Percentiles rank a stretch among this genome's conserved stretches.
Evolutionary conservation across 1,140 invertebrate species (phyloP).

Genomic region (Teleogryllus occipitalis): DNA sequence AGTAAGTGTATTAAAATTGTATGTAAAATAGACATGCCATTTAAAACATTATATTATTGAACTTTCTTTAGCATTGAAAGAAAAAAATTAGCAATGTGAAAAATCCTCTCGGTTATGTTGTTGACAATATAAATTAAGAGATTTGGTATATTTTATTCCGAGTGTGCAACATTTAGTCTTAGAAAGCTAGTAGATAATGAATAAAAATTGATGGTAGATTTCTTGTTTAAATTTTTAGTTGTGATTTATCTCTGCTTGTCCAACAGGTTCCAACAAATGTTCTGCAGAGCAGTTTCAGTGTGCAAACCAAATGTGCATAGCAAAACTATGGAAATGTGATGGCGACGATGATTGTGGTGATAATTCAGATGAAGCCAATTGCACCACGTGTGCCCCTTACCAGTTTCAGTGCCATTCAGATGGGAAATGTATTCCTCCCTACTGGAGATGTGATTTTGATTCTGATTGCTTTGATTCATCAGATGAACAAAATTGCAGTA

Average conservation of each 20-base stretch:
- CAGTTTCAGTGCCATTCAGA: slow-evolving; percentile 38
- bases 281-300: slow-evolving; percentile 54
- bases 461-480: slow-evolving; percentile 55
- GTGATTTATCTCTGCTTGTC: not conserved
- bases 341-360: slow-evolving; percentile 32
- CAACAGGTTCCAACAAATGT: slow-evolving; percentile 42
- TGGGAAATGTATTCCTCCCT: slow-evolving; percentile 59
- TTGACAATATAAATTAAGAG: too few relatives aligned
- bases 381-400: slow-evolving; percentile 32
- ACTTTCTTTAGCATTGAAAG: too few relatives aligned
- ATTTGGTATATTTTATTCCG: too few relatives aligned
- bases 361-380: slow-evolving; percentile 42
- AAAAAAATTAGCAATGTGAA: too few relatives aligned
- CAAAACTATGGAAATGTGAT: slow-evolving; percentile 50
- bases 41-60: too few relatives aligned
- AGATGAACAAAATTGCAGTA: slow-evolving; percentile 45
- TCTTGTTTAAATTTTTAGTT: not conserved
- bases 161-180: too few relatives aligned
- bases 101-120: too few relatives aligned
- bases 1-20: too few relatives aligned
- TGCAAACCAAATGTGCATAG: slow-evolving; percentile 54
- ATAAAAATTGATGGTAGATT: not conserved
- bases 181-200: too few relatives aligned
- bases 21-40: too few relatives aligned
- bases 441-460: slow-evolving; percentile 61